Conservation (phyloP, 2,797 vertebrate genomes). For the Dryobates pubescens region DNA sequence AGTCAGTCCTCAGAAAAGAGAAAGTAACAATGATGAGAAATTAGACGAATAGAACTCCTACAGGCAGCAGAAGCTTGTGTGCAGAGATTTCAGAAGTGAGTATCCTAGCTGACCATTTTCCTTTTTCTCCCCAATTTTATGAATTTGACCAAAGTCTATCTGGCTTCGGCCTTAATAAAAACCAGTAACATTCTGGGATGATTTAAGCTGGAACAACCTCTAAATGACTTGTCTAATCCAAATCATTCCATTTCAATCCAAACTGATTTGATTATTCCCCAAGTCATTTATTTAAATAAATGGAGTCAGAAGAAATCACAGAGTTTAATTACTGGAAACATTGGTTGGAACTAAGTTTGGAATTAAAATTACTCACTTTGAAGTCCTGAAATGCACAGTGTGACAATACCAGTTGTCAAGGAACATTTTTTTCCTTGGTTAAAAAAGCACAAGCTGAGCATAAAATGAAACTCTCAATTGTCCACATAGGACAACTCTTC, state of each 20-base stretch:
- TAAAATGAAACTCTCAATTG: constrained; percentile 11
- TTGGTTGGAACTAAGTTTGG: constrained; percentile 47
- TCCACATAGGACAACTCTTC: neutral
- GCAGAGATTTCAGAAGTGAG: neutral
- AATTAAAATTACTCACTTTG: constrained; percentile 57
- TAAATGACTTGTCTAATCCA: constrained; percentile 43
- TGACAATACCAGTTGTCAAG: constrained; percentile 48
- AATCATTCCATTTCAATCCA: constrained; percentile 42
- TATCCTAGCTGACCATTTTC: neutral
- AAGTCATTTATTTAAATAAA: constrained; percentile 45
- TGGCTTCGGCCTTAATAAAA: constrained; percentile 40
- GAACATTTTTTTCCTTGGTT: constrained; percentile 1
- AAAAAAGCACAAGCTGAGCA: constrained; percentile 36
- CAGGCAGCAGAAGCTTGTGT: neutral
- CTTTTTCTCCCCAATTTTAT: constrained; percentile 7
- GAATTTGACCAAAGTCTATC: neutral
- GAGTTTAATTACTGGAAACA: constrained; percentile 63
- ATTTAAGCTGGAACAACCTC: constrained; percentile 53
- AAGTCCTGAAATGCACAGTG: constrained; percentile 31
- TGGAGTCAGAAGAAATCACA: constrained; percentile 47
- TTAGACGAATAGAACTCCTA: neutral
- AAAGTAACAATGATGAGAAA: neutral
- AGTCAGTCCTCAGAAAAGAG: neutral
- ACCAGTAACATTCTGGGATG: constrained; percentile 10
- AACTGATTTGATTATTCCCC: constrained; percentile 57